Evolutionary conservation across 1,140 invertebrate species (phyloP).

Genomic region (Rhizoglyphus robini): DNA sequence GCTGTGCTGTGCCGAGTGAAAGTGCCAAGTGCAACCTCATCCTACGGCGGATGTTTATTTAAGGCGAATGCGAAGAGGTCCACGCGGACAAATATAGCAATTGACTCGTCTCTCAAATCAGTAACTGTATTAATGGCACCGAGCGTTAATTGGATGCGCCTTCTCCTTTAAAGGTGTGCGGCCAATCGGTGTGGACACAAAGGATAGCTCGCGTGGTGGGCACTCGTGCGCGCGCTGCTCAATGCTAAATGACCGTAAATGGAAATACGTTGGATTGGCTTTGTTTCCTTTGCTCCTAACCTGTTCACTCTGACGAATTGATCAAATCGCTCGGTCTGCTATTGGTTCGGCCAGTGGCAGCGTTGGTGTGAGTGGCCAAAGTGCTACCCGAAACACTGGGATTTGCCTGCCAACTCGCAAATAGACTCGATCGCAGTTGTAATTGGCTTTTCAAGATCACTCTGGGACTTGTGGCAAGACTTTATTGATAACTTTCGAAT

Average conservation of each 20-base stretch:
- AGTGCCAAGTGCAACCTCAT: not conserved
- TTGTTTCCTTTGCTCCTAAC: not conserved
- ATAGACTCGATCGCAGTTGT: too few relatives aligned
- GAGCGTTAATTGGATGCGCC: slow-evolving; percentile 2
- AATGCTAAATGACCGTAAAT: slow-evolving; percentile 4
- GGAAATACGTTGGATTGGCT: not conserved
- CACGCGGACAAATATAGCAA: not conserved
- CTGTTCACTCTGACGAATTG: not conserved
- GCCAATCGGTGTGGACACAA: not conserved
- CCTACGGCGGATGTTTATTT: not conserved
- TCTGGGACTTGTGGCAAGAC: too few relatives aligned
- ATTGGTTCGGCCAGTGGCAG: not conserved
- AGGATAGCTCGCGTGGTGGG: not conserved
- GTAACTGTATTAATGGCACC: slow-evolving; percentile 2
- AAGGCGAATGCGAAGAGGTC: not conserved
- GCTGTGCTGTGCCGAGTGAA: too few relatives aligned
- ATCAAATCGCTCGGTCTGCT: not conserved
- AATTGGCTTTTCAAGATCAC: too few relatives aligned
- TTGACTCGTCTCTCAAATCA: not conserved
- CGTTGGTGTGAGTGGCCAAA: too few relatives aligned
- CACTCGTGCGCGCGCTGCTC: not conserved
- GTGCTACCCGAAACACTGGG: too few relatives aligned
- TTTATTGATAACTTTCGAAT: too few relatives aligned
- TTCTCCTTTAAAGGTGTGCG: slow-evolving; percentile 10
- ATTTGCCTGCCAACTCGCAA: too few relatives aligned